Conservation (phyloP, 2,113 vertebrate species). For the Microcebus murinus region DNA sequence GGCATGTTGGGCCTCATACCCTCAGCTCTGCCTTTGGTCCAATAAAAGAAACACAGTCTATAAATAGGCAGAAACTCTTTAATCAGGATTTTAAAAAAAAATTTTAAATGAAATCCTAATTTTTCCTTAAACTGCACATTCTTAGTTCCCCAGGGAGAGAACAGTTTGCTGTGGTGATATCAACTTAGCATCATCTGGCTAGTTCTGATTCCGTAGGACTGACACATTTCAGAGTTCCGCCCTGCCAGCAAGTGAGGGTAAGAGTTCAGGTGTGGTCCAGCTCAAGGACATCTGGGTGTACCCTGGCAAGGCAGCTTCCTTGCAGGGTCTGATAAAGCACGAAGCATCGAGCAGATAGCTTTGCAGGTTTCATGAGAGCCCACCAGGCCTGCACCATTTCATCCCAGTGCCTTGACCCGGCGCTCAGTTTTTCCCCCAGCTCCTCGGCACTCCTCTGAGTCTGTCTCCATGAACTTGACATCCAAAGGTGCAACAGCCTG, state of each 20-base stretch:
- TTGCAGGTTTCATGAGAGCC: too few species aligned
- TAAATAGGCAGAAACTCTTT: background rate
- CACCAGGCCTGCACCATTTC: accelerated
- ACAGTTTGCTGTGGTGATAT: background rate
- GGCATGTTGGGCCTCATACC: background rate
- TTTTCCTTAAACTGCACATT: background rate
- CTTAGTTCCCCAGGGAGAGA: background rate
- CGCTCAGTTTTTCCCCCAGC: accelerated
- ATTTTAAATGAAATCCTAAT: background rate
- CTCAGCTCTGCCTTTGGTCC: background rate
- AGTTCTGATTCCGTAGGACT: background rate
- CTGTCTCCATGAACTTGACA: background rate
- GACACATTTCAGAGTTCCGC: background rate
- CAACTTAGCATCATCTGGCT: background rate
- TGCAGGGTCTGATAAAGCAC: background rate
- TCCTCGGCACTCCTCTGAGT: background rate
- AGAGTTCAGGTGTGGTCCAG: background rate
- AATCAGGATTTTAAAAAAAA: background rate
- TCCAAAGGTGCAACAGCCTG: background rate
- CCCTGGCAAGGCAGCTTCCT: background rate
- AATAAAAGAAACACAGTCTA: background rate
- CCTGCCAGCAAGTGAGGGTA: background rate
- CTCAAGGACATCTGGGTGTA: background rate
- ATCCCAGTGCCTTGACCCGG: background rate
- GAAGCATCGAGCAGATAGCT: accelerated